Base-by-base conservation (phyloP, 2,113 vertebrate genomes). In the Platycercus adscitus region DNA sequence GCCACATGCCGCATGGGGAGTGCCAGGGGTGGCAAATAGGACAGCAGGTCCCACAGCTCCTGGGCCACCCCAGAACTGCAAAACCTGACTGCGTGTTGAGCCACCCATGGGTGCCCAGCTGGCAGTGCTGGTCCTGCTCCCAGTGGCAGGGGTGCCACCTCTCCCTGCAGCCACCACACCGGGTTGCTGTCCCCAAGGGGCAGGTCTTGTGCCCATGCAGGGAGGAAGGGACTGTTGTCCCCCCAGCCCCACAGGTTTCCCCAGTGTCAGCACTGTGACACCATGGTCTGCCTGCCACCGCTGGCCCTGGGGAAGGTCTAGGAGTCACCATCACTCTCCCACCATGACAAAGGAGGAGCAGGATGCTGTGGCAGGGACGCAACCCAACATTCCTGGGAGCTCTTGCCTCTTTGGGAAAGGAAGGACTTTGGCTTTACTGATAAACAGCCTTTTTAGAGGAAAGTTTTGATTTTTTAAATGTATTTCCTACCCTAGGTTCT, bases 1-100 rank as follows among this genome's bases (percentile, higher is more conserved):
- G 4, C 56, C 11, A 1, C 4, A 17, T 0, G 6, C 63, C 21
- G 17, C 41, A 33, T 0, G 0, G 15, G 37, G 33, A 81, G 17
- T 8, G 33, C 33, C 31, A 49, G 60, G 25, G 29, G 29, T 46
- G 24, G 65, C 55, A 61, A 63, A 77, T 28, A 52, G 83, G 73
- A 43, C 17, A 56, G 61, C 60, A 44, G 55, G 44, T 81, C 71
- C 71, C 61, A 24, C 28, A 50, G 55, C 29, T 35, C 61, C 47
- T 60, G 39, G 61, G 56, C 33, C 69, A 60, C 31, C 17, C 20
- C 39, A 47, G 33, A 24, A 53, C 6, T 53, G 13, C 23, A 39
- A 80, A 77, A 75, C 11, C 6, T 13, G 44, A 21, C 11, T 80
- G 66, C 4, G 10, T 24, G 15, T 35, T 69, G 21, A 87, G 46